phyloP scores from a whole-genome alignment of 2,797 vertebrate species.

The Botia almorhae region DNA sequence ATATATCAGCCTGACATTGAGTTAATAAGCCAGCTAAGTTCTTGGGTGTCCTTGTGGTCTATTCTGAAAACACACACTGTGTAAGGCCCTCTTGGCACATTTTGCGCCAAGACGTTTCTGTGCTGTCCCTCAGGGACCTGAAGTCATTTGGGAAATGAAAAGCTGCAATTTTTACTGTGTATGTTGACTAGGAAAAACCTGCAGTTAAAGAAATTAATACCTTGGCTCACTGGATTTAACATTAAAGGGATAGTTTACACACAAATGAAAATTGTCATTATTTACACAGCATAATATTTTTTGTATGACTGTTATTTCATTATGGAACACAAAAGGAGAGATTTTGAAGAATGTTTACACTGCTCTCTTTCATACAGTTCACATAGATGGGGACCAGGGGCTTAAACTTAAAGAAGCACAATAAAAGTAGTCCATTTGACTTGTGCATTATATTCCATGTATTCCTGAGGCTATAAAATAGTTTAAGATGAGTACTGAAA shows the following conservation, averaged over 20 bases:
- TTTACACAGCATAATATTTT: too few relatives aligned
- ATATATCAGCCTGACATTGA: neutral
- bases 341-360: too few relatives aligned
- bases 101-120: neutral
- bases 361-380: too few relatives aligned
- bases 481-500: too few relatives aligned
- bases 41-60: slow-evolving; percentile 29
- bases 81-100: slow-evolving; percentile 9
- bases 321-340: too few relatives aligned
- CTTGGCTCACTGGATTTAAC: neutral
- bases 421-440: too few relatives aligned
- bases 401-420: too few relatives aligned
- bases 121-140: slow-evolving; percentile 3
- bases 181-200: slow-evolving; percentile 20
- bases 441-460: too few relatives aligned
- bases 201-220: slow-evolving; percentile 30
- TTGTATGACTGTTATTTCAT: too few relatives aligned
- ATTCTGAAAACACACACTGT: neutral
- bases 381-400: too few relatives aligned
- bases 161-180: slow-evolving; percentile 10
- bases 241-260: neutral
- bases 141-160: slow-evolving; percentile 21
- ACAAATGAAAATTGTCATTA: neutral
- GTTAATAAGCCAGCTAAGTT: slow-evolving; percentile 7
- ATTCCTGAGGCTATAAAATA: too few relatives aligned